phyloP scores from a whole-genome alignment of 1,140 invertebrate species.

The Drosophila micromelanica region DNA sequence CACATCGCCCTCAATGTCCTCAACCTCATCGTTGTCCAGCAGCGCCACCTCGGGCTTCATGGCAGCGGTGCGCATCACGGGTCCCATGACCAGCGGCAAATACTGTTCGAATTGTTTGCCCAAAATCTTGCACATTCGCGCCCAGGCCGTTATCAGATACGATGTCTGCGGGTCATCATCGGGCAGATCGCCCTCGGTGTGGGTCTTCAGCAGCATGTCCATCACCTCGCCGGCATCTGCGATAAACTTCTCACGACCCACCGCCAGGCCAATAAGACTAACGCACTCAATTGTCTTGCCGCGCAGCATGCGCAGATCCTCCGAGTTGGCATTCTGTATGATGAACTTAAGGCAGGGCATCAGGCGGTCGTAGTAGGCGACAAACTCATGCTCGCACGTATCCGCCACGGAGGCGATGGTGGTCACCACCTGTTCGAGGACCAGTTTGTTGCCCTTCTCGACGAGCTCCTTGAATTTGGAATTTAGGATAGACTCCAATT shows the following conservation, averaged over 20 bases:
- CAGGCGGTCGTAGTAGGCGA: slow-evolving; percentile 89
- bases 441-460: slow-evolving; percentile 97
- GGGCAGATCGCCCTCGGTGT: slow-evolving; percentile 92
- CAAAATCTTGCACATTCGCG: slow-evolving; percentile 98
- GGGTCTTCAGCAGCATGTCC: slow-evolving; percentile 96
- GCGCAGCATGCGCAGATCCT: slow-evolving; percentile 94
- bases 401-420: slow-evolving; percentile 99
- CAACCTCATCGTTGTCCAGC: slow-evolving; percentile 95
- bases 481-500: slow-evolving; percentile 95
- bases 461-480: slow-evolving; percentile 97
- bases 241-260: slow-evolving; percentile 97
- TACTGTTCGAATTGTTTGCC: slow-evolving; percentile 98
- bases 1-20: slow-evolving; percentile 93
- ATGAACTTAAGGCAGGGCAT: slow-evolving; percentile 99
- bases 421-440: slow-evolving; percentile 98
- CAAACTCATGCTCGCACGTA: slow-evolving; percentile 98
- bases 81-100: slow-evolving; percentile 98
- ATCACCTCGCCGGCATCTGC: slow-evolving; percentile 98
- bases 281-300: slow-evolving; percentile 99
- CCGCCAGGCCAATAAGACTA: slow-evolving; percentile 98
- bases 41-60: slow-evolving; percentile 99
- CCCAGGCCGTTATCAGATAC: slow-evolving; percentile 99
- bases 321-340: slow-evolving; percentile 95
- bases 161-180: slow-evolving; percentile 99
- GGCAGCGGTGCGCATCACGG: slow-evolving; percentile 97